A percentile compares a stretch with the other conserved stretches of the same genome.
Conservation (phyloP, 2,113 vertebrate genomes). For the Perca fluviatilis region DNA sequence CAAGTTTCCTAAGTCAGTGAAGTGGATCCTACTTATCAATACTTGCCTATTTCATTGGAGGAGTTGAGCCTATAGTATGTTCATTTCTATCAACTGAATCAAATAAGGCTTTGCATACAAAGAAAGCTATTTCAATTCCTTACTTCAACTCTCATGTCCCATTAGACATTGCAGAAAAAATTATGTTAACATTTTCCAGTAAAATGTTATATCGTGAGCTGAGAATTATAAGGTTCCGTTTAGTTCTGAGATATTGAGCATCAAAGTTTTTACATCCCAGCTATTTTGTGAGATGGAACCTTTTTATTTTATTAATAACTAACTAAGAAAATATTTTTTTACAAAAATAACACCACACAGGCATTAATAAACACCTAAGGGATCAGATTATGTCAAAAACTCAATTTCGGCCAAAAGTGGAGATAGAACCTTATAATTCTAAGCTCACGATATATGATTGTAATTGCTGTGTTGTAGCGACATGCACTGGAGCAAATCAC, state of each 20-base stretch:
- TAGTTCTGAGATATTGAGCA: no score
- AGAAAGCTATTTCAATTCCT: not conserved
- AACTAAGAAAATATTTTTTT: no score
- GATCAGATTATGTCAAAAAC: no score
- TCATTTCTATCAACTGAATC: not conserved
- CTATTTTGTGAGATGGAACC: no score
- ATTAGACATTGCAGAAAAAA: not conserved
- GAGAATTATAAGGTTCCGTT: no score
- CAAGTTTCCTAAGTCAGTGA: not conserved
- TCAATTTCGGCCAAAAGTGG: no score
- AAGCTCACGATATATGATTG: no score
- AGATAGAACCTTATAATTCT: no score
- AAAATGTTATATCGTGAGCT: not conserved
- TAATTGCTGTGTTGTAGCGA: not conserved
- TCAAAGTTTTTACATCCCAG: no score
- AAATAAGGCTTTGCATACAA: not conserved
- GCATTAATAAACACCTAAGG: no score
- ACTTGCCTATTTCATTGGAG: not conserved
- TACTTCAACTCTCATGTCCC: not conserved
- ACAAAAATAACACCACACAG: no score
- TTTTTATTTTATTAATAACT: no score
- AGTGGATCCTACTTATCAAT: not conserved
- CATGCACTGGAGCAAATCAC: not conserved
- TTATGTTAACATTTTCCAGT: not conserved
- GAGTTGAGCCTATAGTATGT: not conserved